A percentile compares a stretch with the other conserved stretches of the same genome.
These are phyloP conservation scores for Pygathrix nemaeus DNA, from an alignment of 2,113 vertebrate genomes.

Conservation along the genomic window DNA sequence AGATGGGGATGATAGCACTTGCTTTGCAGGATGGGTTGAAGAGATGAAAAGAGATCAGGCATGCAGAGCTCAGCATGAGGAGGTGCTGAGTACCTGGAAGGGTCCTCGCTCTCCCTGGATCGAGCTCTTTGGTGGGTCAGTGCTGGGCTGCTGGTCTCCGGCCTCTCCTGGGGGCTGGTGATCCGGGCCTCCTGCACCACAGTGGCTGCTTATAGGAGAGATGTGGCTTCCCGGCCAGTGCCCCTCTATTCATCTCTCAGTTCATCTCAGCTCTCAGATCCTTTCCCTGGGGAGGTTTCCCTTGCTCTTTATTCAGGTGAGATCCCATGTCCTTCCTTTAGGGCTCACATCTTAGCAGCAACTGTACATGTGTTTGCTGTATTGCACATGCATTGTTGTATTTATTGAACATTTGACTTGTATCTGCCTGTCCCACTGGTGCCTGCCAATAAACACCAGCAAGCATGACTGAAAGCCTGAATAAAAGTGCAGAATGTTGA, in stretches of 20 bases:
- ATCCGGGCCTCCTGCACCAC: background rate
- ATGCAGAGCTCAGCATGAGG: background rate
- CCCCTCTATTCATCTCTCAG: background rate
- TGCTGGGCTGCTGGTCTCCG: background rate
- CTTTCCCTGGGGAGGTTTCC: no score
- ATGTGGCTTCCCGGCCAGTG: background rate
- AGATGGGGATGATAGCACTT: background rate
- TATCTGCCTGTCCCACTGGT: no score
- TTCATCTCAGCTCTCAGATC: background rate
- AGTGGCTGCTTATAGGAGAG: background rate
- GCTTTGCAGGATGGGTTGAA: background rate
- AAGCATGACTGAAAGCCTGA: background rate
- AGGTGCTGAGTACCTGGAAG: background rate
- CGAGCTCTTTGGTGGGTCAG: background rate
- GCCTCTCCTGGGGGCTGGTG: no score
- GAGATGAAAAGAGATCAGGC: background rate
- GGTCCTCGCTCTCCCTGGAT: background rate
- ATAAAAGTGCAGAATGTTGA: no score
- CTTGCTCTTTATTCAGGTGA: background rate
- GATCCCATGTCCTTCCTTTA: accelerated
- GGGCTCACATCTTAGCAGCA: no score
- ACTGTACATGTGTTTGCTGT: no score
- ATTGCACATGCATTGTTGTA: no score
- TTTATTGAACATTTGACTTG: no score
- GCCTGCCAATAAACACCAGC: background rate